Evolutionary conservation across 2,888 invertebrate species (phyloP).

Genomic region (Heliconius ethilla): DNA sequence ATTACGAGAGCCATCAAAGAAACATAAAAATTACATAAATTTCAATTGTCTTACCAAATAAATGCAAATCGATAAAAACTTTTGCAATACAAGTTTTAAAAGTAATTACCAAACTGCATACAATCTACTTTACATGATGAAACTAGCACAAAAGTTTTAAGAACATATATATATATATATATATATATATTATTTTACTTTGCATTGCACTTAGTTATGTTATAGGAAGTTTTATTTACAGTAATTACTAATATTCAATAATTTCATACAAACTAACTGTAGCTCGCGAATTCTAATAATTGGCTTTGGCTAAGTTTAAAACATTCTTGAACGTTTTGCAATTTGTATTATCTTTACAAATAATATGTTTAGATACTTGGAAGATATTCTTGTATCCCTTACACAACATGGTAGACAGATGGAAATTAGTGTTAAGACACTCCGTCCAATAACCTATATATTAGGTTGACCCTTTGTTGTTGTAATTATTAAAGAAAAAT

Average conservation of each 20-base stretch:
- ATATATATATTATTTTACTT: not conserved
- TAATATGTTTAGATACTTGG: not conserved
- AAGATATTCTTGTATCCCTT: not conserved
- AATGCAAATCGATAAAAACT: slow-evolving; percentile 1
- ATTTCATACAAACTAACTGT: not conserved
- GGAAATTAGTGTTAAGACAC: too few relatives aligned
- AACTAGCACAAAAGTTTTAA: slow-evolving; percentile 1
- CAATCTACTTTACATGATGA: not conserved
- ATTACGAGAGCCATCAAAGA: not conserved
- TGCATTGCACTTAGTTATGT: not conserved
- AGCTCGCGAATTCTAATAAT: not conserved
- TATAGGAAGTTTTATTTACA: not conserved
- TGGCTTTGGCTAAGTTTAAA: not conserved
- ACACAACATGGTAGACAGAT: too few relatives aligned
- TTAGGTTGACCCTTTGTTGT: not conserved
- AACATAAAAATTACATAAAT: not conserved
- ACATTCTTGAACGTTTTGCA: slow-evolving; percentile 3
- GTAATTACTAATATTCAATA: slow-evolving; percentile 13
- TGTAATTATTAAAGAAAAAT: too few relatives aligned
- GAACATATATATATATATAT: not conserved
- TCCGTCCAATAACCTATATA: not conserved
- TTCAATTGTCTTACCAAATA: not conserved
- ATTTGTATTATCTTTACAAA: not conserved
- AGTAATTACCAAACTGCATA: not conserved
- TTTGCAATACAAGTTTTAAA: slow-evolving; percentile 17